Percentiles rank a stretch among this genome's conserved stretches.
phyloP scores from a whole-genome alignment of 2,888 invertebrate genomes.

The Aphodius sticticus region DNA sequence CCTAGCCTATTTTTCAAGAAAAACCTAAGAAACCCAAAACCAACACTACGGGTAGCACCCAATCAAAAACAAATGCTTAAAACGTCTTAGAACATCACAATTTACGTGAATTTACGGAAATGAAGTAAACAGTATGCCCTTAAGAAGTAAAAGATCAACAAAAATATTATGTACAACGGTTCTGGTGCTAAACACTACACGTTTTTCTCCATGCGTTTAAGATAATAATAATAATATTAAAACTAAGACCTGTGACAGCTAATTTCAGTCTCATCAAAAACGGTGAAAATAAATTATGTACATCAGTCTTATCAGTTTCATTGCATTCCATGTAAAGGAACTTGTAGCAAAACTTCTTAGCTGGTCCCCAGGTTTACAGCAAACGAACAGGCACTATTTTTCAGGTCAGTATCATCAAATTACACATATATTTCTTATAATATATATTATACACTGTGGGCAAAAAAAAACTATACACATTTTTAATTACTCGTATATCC shows the following conservation, averaged over 20 bases:
- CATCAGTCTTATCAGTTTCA: constrained; percentile 59
- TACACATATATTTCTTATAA: neutral
- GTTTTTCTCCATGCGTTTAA: neutral
- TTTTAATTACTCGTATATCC: no score
- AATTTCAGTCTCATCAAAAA: constrained; percentile 41
- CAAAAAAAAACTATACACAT: no score
- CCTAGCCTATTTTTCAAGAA: neutral
- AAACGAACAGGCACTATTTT: constrained; percentile 54
- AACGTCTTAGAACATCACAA: neutral
- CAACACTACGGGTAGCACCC: neutral
- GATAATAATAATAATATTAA: neutral
- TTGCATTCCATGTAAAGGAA: constrained; percentile 52
- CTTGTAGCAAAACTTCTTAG: constrained; percentile 55
- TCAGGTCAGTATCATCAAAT: neutral
- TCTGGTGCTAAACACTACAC: neutral
- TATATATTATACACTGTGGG: no score
- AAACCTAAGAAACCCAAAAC: constrained; percentile 4
- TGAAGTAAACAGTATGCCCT: neutral
- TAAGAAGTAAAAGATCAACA: neutral
- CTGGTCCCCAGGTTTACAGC: constrained; percentile 45
- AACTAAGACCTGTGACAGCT: constrained; percentile 5
- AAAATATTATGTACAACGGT: neutral
- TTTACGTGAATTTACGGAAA: neutral
- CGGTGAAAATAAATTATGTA: constrained; percentile 38
- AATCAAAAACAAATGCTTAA: neutral